A percentile compares a stretch with the other conserved stretches of the same genome.
These are phyloP conservation scores for Lynx canadensis DNA, from an alignment of 2,113 vertebrate species.

Conservation along the genomic window DNA sequence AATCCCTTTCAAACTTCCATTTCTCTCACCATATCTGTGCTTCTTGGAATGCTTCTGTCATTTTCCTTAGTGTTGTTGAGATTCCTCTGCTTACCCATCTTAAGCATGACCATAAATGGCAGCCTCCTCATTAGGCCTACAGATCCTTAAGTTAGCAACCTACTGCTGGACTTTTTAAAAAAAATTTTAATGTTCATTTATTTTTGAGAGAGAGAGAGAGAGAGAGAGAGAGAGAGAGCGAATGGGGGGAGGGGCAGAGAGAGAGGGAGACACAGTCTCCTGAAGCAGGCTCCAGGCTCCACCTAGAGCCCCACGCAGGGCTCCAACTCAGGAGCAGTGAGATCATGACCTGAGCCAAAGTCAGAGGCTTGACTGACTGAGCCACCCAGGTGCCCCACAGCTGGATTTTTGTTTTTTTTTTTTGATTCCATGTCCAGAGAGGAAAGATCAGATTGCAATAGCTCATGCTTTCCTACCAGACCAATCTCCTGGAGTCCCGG, in stretches of 20 bases:
- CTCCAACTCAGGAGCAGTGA: no score
- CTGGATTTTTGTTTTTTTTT: background rate
- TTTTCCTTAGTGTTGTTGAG: background rate
- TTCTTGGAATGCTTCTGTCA: background rate
- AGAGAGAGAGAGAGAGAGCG: no score
- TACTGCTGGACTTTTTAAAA: background rate
- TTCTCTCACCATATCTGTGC: background rate
- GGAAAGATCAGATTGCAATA: background rate
- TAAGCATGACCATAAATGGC: background rate
- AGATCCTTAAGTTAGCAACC: background rate
- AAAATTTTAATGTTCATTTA: no score
- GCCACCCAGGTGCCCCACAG: no score
- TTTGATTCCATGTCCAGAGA: background rate
- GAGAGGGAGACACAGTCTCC: no score
- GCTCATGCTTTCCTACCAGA: background rate
- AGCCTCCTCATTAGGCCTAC: background rate
- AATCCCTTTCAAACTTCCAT: background rate
- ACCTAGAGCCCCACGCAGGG: no score
- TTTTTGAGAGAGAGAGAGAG: no score
- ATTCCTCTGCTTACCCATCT: background rate
- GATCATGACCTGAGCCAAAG: no score
- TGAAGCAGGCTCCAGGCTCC: no score
- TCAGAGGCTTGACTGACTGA: no score
- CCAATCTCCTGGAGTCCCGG: background rate
- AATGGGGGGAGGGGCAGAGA: no score